phyloP scores from a whole-genome alignment of 1,140 invertebrate genomes.

The Cherax destructor region DNA sequence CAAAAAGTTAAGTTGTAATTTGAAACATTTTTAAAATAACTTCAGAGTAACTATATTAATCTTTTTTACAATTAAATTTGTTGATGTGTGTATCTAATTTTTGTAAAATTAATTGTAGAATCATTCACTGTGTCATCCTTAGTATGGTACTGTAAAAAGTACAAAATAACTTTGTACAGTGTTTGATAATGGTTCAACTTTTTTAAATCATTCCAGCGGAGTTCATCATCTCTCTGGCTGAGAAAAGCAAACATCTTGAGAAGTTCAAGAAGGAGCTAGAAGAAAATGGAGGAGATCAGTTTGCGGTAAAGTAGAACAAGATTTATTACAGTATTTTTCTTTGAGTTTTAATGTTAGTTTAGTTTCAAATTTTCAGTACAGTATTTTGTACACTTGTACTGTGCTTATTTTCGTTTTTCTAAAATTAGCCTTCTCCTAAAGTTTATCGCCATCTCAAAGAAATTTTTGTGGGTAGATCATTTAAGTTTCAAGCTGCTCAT shows the following conservation, averaged over 20 bases:
- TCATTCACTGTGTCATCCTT: no score
- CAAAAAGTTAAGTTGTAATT: no score
- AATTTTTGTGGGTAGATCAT: no score
- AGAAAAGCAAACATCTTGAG: constrained; percentile 90
- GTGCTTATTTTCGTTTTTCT: no score
- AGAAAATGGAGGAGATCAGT: constrained; percentile 91
- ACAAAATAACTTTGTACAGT: not conserved
- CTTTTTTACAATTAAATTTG: no score
- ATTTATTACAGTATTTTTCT: not conserved
- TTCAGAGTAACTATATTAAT: no score
- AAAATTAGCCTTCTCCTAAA: no score
- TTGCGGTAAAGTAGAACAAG: constrained; percentile 62
- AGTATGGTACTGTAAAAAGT: not conserved
- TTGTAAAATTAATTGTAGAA: no score
- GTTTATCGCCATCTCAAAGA: no score
- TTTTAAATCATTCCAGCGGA: constrained; percentile 85
- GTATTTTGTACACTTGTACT: not conserved
- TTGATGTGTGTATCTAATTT: no score
- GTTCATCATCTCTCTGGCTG: constrained; percentile 95
- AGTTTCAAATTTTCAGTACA: not conserved
- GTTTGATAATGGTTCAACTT: not conserved
- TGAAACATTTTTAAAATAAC: no score
- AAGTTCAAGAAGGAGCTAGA: constrained; percentile 89
- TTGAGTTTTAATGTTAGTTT: not conserved
- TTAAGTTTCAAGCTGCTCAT: no score